A percentile compares a stretch with the other conserved stretches of the same genome.
Conservation (phyloP, 2,113 vertebrate genomes). For the Morone saxatilis region DNA sequence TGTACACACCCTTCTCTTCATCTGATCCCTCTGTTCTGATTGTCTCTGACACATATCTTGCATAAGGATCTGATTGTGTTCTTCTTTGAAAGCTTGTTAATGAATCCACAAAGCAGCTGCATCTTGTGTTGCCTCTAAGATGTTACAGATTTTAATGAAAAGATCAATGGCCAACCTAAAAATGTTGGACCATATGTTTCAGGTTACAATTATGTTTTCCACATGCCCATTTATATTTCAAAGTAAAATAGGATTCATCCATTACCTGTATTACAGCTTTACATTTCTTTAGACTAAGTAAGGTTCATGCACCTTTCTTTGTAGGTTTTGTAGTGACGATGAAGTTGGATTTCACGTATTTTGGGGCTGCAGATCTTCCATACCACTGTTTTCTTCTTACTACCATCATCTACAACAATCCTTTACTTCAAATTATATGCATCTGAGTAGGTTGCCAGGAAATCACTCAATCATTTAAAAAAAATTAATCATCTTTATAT, state of each 20-base stretch:
- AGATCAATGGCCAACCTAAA: slow-evolving; percentile 2
- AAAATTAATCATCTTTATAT: no score
- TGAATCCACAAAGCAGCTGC: slow-evolving; percentile 10
- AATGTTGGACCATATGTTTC: slow-evolving; percentile 6
- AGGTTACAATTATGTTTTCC: slow-evolving; percentile 11
- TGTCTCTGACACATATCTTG: not conserved
- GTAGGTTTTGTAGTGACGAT: no score
- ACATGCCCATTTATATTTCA: not conserved
- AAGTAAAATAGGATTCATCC: not conserved
- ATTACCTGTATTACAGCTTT: not conserved
- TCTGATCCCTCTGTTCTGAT: not conserved
- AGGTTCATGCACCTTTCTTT: no score
- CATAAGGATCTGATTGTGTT: slow-evolving; percentile 8
- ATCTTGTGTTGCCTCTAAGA: not conserved
- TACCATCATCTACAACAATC: no score
- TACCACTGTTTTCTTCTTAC: no score
- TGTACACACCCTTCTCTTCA: not conserved
- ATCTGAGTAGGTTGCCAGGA: no score
- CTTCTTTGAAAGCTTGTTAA: slow-evolving; percentile 11
- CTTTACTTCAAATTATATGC: no score
- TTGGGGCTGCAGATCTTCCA: no score
- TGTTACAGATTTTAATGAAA: not conserved
- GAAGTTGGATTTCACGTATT: no score
- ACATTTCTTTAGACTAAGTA: not conserved
- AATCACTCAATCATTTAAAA: no score